Base-by-base conservation (phyloP, 2,888 invertebrate species). In the Pyrrhia umbra region DNA sequence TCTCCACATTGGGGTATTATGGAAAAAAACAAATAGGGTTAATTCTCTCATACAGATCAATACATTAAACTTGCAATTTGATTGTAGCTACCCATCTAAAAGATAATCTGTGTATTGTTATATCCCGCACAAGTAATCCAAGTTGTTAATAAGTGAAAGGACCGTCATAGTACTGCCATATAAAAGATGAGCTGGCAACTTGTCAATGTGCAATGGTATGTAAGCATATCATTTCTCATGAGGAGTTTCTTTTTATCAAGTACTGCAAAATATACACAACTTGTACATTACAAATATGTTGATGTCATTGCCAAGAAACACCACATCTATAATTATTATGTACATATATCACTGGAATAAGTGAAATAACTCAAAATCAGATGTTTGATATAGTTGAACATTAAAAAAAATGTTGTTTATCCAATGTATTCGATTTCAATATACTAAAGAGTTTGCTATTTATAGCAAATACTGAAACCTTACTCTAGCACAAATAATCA, bases 161-260 rank as follows among this genome's bases (percentile, higher is more conserved):
- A 58, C 18, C 25, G n/a, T n/a, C 21, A 37, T 25, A 30, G 40
- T 51, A 46, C 30, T 45, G 49, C 34, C 34, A 43, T 52, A n/a
- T n/a, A 55, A 68, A 47, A 72, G 73, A 52, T 69, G 68, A 73
- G 73, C 37, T 69, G 73, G 73, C 68, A 69, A 49, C 8, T 27
- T 66, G 30, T 66, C 37, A 65, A 16, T 30, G 25, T 27, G 15
- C 3, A 27, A 27, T 16, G 10, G 8, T 46, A 2, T 3, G n/a
- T 46, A 10, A 40, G 25, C 8, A 62, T 46, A 16, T 5, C 16
- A 18, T 27, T n/a, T n/a, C n/a, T n/a, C n/a, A n/a, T n/a, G n/a
- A n/a, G n/a, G n/a, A n/a, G n/a, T n/a, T 27, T 40, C 18, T 18
- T 10, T 16, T 20, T 18, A 40, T 9, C 3, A 10, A 34, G 34